Conservation (phyloP, 2,797 vertebrate species). For the Valencia hispanica region DNA sequence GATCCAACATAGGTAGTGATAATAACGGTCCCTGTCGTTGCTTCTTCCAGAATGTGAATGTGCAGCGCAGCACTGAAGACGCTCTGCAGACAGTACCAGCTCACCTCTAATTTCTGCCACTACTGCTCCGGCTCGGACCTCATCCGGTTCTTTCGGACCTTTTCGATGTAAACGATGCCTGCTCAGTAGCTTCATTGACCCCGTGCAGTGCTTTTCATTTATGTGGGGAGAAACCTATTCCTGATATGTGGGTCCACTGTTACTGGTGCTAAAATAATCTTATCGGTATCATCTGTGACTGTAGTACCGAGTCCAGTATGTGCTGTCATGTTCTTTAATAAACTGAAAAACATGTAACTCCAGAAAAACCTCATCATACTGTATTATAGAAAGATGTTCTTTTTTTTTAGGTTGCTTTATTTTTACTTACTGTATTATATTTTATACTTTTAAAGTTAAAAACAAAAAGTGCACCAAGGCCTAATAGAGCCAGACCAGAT, state of each 20-base stretch:
- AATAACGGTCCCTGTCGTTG: background rate
- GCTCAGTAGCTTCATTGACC: slow-evolving; percentile 20
- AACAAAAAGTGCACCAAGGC: background rate
- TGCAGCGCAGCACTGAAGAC: slow-evolving; percentile 84
- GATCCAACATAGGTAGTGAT: background rate
- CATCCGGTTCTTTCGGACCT: background rate
- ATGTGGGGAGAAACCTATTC: slow-evolving; percentile 26
- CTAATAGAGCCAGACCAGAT: background rate
- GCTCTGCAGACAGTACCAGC: slow-evolving; percentile 87
- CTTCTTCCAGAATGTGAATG: slow-evolving; percentile 84
- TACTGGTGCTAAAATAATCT: slow-evolving; percentile 18
- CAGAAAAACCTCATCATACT: slow-evolving; percentile 2
- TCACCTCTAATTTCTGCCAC: slow-evolving; percentile 77
- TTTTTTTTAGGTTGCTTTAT: background rate
- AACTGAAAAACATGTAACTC: background rate
- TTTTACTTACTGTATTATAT: slow-evolving; percentile 5
- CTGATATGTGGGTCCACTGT: slow-evolving; percentile 28
- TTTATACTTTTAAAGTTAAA: background rate
- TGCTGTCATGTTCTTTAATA: slow-evolving; percentile 21
- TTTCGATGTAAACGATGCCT: slow-evolving; percentile 13
- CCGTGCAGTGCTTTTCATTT: slow-evolving; percentile 48
- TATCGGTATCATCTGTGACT: slow-evolving; percentile 24
- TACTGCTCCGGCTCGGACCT: slow-evolving; percentile 16
- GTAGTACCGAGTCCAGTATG: slow-evolving; percentile 24
- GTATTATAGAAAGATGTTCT: background rate